Evolutionary conservation across 2,113 vertebrate species (phyloP).

Genomic region (Corythaeola cristata): DNA sequence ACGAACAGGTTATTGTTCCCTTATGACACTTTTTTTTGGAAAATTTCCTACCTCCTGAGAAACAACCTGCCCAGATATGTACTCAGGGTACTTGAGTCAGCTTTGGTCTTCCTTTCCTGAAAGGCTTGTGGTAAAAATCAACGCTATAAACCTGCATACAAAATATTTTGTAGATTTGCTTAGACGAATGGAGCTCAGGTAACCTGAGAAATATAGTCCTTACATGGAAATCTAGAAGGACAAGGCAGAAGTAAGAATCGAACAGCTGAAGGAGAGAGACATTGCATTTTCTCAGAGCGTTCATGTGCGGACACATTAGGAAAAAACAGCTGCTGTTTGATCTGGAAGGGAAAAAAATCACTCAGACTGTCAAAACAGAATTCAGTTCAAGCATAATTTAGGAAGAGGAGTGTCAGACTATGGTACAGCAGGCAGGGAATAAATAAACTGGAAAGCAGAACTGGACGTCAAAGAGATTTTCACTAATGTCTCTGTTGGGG

Average conservation of each 20-base stretch:
- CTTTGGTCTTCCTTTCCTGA: background rate
- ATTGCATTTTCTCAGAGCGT: background rate
- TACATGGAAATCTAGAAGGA: background rate
- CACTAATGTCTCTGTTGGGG: background rate
- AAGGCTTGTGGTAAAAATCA: background rate
- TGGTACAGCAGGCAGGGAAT: background rate
- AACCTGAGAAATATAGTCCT: background rate
- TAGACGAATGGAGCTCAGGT: background rate
- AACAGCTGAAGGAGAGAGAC: background rate
- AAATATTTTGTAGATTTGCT: background rate
- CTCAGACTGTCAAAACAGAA: background rate
- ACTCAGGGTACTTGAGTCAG: background rate
- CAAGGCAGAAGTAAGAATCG: background rate
- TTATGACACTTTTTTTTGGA: background rate
- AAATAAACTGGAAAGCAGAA: background rate
- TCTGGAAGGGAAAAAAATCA: background rate
- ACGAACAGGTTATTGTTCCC: background rate
- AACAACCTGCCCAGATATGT: background rate
- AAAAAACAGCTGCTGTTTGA: background rate
- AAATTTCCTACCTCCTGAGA: background rate
- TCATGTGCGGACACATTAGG: background rate
- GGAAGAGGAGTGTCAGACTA: background rate
- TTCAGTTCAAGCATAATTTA: background rate
- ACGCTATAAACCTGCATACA: background rate
- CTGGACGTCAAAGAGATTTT: background rate